Evolutionary conservation across 2,888 invertebrate species (phyloP).

Genomic region (Parascotia fuliginaria): DNA sequence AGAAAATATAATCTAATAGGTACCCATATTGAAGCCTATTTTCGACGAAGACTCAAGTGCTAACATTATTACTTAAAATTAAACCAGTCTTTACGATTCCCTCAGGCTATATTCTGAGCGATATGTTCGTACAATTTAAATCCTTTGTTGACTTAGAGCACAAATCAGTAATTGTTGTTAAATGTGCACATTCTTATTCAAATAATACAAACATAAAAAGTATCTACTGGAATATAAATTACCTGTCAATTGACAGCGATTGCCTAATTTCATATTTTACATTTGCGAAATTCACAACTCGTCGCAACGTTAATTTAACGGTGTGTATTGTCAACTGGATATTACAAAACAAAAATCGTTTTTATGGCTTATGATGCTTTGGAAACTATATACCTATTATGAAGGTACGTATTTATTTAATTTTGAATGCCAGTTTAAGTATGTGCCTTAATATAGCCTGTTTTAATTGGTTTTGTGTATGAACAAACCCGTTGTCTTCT

Average conservation of each 20-base stretch:
- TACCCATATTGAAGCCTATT: slow-evolving; percentile 11
- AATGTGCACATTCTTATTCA: slow-evolving; percentile 1
- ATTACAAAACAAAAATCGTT: slow-evolving; percentile 17
- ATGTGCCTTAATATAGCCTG: too few relatives aligned
- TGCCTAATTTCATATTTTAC: slow-evolving; percentile 19
- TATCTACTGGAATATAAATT: slow-evolving; percentile 19
- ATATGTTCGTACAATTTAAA: slow-evolving; percentile 20
- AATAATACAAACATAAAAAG: slow-evolving; percentile 14
- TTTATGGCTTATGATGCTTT: slow-evolving; percentile 17
- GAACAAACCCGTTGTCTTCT: background rate
- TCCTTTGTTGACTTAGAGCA: slow-evolving; percentile 12
- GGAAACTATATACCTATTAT: slow-evolving; percentile 14
- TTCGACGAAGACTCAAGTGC: slow-evolving; percentile 8
- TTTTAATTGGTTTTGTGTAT: too few relatives aligned
- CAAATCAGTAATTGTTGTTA: slow-evolving; percentile 1
- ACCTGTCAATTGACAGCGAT: slow-evolving; percentile 11
- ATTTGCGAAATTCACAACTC: slow-evolving; percentile 26
- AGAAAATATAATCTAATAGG: background rate
- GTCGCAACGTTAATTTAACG: slow-evolving; percentile 25
- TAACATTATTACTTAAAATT: slow-evolving; percentile 24
- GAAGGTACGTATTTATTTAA: background rate
- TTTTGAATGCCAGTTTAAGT: too few relatives aligned
- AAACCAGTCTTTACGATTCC: slow-evolving; percentile 13
- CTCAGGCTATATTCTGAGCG: background rate
- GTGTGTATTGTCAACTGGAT: slow-evolving; percentile 23